Base-by-base conservation (phyloP, 2,113 vertebrate genomes). In the Isichthys henryi region DNA sequence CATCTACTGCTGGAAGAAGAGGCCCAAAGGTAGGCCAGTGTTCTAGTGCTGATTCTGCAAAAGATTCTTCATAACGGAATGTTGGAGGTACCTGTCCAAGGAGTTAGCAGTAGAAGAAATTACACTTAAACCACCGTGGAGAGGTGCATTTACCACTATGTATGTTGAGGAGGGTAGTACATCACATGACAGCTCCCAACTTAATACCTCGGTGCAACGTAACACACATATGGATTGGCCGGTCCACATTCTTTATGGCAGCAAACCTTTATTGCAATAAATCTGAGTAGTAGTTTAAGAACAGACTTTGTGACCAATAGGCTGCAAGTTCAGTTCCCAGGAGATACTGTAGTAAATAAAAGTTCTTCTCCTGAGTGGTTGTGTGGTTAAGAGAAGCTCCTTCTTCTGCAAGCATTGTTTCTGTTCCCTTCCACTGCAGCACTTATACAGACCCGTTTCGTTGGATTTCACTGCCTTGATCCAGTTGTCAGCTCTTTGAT, bases 1-100 rank as follows among this genome's bases (percentile, higher is more conserved):
- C 17, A 3, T 90, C 4, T 10, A 86, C 1, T 8, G 89, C 62
- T 93, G 85, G 46, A 88, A 45, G 82, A 89, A 8, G 1, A 88
- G 52, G 11, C 86, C 19, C 9, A 90, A 11, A 93, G 95, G 94
- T 95, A 94, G 1, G 23, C 23, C n/a, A 49, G 0, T 39, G 70
- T 77, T 77, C 70, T 35, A 77, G 13, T 77, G n/a, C 70, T 74
- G 70, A 74, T 77, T 77, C 31, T 35, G 70, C 13, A 35, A 35
- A 74, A 4, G 31, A 35, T n/a, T 74, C 7, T 74, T 74, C 3
- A 5, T 74, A 77, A 77, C 13, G 39, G 70, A 39, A 77, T 1
- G 13, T 35, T 39, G 10, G 31, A 39, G 11, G 3, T 77, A 39
- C 31, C 31, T 77, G 31, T 77, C 31, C 70, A 35, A 11, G 10